Percentiles rank a stretch among this genome's conserved stretches.
These are phyloP conservation scores for Xestia xanthographa DNA, from an alignment of 2,888 invertebrate genomes.

Conservation along the genomic window DNA sequence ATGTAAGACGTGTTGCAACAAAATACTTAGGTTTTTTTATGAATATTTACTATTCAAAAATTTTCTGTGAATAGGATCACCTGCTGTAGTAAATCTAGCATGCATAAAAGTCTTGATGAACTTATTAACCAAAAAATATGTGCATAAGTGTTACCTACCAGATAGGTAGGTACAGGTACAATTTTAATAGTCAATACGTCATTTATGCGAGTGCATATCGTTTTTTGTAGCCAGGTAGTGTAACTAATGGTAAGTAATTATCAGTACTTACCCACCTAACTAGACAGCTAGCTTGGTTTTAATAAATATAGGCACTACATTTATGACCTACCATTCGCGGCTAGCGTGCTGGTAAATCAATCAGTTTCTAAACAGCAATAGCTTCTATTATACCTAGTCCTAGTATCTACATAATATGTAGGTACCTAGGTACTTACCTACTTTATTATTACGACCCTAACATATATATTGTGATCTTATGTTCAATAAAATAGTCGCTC, in stretches of 20 bases:
- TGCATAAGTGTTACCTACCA: not conserved
- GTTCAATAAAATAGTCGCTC: too few relatives aligned
- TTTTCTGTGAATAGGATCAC: conserved; percentile 8
- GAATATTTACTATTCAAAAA: conserved; percentile 3
- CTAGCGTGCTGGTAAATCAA: not conserved
- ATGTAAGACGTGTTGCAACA: too few relatives aligned
- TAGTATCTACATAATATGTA: not conserved
- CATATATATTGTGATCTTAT: not conserved
- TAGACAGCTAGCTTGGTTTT: not conserved
- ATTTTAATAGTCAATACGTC: not conserved
- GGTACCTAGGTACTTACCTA: not conserved
- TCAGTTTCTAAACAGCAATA: not conserved
- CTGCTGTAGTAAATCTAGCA: not conserved
- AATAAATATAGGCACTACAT: not conserved
- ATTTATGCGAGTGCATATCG: not conserved
- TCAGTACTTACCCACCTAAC: not conserved
- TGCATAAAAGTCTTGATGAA: not conserved
- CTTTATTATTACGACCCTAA: not conserved
- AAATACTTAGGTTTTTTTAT: too few relatives aligned
- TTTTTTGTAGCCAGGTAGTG: not conserved
- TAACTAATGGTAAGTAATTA: not conserved
- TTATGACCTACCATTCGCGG: not conserved
- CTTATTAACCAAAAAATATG: not conserved
- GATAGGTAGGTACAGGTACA: not conserved
- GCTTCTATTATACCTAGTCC: too few relatives aligned